phyloP scores from a whole-genome alignment of 2,888 invertebrate genomes.

The Rhaphigaster nebulosa region DNA sequence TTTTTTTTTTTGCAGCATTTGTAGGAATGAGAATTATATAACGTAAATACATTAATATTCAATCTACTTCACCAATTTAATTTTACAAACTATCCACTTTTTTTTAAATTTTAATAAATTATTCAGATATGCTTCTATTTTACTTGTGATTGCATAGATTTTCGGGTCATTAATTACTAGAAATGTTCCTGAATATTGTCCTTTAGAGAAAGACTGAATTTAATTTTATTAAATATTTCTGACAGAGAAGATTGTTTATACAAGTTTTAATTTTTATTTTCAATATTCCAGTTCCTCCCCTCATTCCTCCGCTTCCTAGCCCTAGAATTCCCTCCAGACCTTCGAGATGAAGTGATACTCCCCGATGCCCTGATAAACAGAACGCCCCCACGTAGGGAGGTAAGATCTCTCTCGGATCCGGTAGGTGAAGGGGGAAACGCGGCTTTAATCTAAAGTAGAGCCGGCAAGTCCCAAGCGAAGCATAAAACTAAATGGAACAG shows the following conservation, averaged over 20 bases:
- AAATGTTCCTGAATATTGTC: no score
- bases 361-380: slow-evolving; percentile 33
- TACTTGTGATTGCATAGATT: no score
- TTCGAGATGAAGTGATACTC: slow-evolving; percentile 13
- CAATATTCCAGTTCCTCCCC: not conserved
- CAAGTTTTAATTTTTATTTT: not conserved
- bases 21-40: no score
- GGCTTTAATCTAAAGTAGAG: slow-evolving; percentile 64
- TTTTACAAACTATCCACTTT: no score
- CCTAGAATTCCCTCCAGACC: slow-evolving; percentile 24
- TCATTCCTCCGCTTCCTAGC: not conserved
- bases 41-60: no score
- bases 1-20: no score
- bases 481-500: slow-evolving; percentile 66
- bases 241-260: not conserved
- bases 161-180: no score
- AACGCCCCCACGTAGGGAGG: slow-evolving; percentile 24
- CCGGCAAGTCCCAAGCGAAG: slow-evolving; percentile 65
- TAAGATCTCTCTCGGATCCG: not conserved
- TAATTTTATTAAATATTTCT: not conserved
- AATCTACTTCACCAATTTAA: no score
- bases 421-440: slow-evolving; percentile 3
- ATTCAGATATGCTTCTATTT: no score
- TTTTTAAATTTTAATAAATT: no score
- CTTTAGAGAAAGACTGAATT: not conserved